Percentiles rank a stretch among this genome's conserved stretches.
phyloP scores from a whole-genome alignment of 2,888 invertebrate genomes.

The Agrotis puta region DNA sequence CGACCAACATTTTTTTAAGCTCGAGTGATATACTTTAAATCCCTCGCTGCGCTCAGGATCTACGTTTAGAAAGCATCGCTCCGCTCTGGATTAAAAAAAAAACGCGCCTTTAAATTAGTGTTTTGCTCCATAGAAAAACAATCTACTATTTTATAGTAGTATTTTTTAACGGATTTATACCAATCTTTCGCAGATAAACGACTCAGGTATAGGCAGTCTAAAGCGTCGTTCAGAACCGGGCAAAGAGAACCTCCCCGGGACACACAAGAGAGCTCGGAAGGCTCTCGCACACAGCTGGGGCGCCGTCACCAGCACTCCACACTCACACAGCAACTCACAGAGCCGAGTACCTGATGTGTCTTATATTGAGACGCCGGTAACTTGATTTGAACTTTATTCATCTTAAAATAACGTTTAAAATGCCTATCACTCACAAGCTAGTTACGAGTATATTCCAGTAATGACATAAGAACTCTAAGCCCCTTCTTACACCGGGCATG shows the following conservation, averaged over 20 bases:
- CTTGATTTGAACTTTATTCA: constrained; percentile 64
- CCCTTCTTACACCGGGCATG: too few species aligned
- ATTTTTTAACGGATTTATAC: neutral
- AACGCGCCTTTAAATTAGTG: too few species aligned
- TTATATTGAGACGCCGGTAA: constrained; percentile 95
- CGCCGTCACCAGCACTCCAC: constrained; percentile 88
- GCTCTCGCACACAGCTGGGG: constrained; percentile 95
- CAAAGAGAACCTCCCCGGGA: constrained; percentile 93
- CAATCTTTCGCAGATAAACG: constrained; percentile 72
- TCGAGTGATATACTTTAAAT: too few species aligned
- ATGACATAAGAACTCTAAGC: too few species aligned
- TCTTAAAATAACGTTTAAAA: too few species aligned
- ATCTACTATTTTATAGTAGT: too few species aligned
- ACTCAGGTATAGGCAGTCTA: constrained; percentile 86
- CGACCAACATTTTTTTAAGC: too few species aligned
- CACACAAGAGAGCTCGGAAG: constrained; percentile 94
- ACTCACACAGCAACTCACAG: constrained; percentile 59
- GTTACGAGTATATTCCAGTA: neutral
- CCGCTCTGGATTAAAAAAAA: too few species aligned
- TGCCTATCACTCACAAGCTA: neutral
- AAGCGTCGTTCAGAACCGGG: constrained; percentile 85
- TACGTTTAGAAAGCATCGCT: too few species aligned
- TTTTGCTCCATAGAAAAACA: too few species aligned
- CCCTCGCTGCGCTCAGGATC: too few species aligned
- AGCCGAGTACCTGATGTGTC: constrained; percentile 92